Evolutionary conservation across 2,888 invertebrate species (phyloP).

Genomic region (Eupithecia subfuscata): DNA sequence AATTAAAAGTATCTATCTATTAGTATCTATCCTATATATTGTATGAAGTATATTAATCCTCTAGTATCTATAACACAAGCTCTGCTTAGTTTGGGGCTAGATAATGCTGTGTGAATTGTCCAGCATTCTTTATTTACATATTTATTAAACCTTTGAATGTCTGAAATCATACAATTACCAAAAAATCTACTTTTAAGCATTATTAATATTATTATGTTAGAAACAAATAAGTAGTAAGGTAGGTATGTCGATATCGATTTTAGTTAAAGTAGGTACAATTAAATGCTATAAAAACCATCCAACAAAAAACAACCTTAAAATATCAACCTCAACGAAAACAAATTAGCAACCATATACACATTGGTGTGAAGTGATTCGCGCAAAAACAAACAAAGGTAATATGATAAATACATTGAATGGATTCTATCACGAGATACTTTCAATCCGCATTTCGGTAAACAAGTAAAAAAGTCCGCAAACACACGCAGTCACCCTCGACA

Average conservation of each 20-base stretch:
- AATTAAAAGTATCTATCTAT: too few relatives aligned
- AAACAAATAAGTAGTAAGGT: too few relatives aligned
- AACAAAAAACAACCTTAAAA: background rate
- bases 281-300: background rate
- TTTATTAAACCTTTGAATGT: too few relatives aligned
- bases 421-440: constrained; percentile 35
- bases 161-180: too few relatives aligned
- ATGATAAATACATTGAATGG: constrained; percentile 31
- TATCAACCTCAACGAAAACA: constrained; percentile 5
- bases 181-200: too few relatives aligned
- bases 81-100: too few relatives aligned
- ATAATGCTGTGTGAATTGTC: too few relatives aligned
- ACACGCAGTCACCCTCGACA: constrained; percentile 42
- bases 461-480: constrained; percentile 41
- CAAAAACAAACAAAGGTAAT: constrained; percentile 28
- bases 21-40: too few relatives aligned
- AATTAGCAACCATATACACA: constrained; percentile 2
- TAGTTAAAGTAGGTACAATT: background rate
- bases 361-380: constrained; percentile 7
- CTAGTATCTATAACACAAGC: too few relatives aligned
- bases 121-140: too few relatives aligned
- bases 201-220: too few relatives aligned
- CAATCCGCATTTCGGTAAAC: constrained; percentile 35
- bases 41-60: too few relatives aligned
- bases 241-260: background rate